Percentiles rank a stretch among this genome's conserved stretches.
These are phyloP conservation scores for Venustaconcha ellipsiformis DNA, from an alignment of 1,140 invertebrate genomes.

Conservation along the genomic window DNA sequence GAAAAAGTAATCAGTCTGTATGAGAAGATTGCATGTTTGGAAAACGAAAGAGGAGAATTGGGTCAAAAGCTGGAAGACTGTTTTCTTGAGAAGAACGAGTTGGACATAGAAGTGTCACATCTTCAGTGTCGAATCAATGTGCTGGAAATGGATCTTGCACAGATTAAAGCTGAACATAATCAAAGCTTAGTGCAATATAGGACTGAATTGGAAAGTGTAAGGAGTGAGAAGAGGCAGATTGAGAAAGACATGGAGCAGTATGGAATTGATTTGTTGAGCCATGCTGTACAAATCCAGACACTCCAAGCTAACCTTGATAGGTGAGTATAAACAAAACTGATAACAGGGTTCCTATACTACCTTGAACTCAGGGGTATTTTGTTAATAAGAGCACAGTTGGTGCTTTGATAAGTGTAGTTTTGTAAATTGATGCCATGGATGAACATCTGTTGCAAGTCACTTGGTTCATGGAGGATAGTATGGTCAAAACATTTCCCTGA, in stretches of 20 bases:
- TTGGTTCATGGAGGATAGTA: too few species aligned
- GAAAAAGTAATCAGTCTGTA: constrained; percentile 5
- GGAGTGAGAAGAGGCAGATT: constrained; percentile 21
- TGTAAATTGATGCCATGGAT: too few species aligned
- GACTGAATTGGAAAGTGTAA: constrained; percentile 10
- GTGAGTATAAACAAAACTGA: neutral
- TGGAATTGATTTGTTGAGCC: constrained; percentile 28
- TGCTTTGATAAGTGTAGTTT: too few species aligned
- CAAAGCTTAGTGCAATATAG: neutral
- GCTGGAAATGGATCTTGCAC: constrained; percentile 27
- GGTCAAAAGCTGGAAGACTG: constrained; percentile 21
- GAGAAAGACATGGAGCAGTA: constrained; percentile 33
- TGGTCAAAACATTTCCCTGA: too few species aligned
- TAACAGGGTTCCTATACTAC: too few species aligned
- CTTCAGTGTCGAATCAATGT: constrained; percentile 31
- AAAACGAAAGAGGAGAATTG: constrained; percentile 23
- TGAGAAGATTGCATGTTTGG: constrained; percentile 18
- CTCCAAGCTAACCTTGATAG: constrained; percentile 17
- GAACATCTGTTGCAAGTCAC: too few species aligned
- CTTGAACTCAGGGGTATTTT: too few species aligned
- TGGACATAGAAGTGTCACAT: constrained; percentile 31
- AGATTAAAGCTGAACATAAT: constrained; percentile 16
- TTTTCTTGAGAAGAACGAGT: constrained; percentile 23
- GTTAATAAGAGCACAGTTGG: too few species aligned
- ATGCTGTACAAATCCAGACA: constrained; percentile 24